Conservation (phyloP, 2,797 vertebrate species). For the Notolabrus celidotus region DNA sequence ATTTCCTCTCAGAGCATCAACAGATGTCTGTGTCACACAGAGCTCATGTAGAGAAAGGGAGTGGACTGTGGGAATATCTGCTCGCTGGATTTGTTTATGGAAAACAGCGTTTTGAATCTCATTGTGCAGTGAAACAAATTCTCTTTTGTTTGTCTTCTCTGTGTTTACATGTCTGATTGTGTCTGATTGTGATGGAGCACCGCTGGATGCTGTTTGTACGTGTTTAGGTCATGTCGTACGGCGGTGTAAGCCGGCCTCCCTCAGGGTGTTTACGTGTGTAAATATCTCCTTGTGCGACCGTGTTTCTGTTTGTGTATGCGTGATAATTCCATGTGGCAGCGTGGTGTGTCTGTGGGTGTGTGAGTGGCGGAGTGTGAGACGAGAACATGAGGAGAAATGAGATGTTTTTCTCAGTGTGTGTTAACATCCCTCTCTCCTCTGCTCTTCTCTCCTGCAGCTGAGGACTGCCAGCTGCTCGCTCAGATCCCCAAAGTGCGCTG, state of each 20-base stretch:
- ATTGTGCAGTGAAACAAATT: slow-evolving; percentile 23
- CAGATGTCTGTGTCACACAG: slow-evolving; percentile 4
- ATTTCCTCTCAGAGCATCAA: not conserved
- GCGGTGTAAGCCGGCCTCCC: not conserved
- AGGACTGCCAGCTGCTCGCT: slow-evolving; percentile 96
- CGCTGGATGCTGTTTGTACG: slow-evolving; percentile 8
- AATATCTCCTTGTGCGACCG: not conserved
- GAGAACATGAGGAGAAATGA: slow-evolving; percentile 2
- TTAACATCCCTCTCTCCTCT: slow-evolving; percentile 61
- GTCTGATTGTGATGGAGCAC: slow-evolving; percentile 10
- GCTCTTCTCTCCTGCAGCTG: slow-evolving; percentile 83
- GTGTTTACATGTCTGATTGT: slow-evolving; percentile 19
- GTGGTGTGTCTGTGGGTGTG: slow-evolving; percentile 26
- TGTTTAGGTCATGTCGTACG: slow-evolving; percentile 12
- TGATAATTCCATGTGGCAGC: not conserved
- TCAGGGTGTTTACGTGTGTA: slow-evolving; percentile 10
- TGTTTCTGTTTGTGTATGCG: slow-evolving; percentile 16
- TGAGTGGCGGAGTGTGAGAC: slow-evolving; percentile 23
- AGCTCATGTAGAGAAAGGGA: not conserved
- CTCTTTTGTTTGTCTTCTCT: slow-evolving; percentile 27
- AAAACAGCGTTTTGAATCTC: slow-evolving; percentile 5
- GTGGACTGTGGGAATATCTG: slow-evolving; percentile 20
- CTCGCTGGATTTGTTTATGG: slow-evolving; percentile 32
- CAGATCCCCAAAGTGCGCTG: slow-evolving; percentile 97
- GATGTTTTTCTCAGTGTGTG: slow-evolving; percentile 47